These are phyloP conservation scores for Syngnathus typhle DNA, from an alignment of 2,113 vertebrate genomes.

Conservation along the genomic window DNA sequence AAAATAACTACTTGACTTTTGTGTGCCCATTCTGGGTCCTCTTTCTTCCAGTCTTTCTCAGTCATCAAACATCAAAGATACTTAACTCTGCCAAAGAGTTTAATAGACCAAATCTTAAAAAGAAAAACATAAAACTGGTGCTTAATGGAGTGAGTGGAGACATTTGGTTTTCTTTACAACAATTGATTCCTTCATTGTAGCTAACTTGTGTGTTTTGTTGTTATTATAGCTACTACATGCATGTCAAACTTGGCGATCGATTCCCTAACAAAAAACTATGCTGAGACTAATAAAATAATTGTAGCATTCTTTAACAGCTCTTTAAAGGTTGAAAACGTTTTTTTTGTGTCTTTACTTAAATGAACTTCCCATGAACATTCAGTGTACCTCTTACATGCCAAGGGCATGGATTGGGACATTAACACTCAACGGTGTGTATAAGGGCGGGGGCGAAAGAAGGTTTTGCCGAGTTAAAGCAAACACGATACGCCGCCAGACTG, in stretches of 20 bases:
- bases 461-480: conserved; percentile 32
- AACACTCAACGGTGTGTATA: conserved; percentile 22
- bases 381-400: conserved; percentile 26
- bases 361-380: conserved; percentile 31
- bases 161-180: background rate
- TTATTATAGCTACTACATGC: too few species aligned
- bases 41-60: background rate
- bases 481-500: conserved; percentile 39
- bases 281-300: background rate
- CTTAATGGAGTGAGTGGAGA: background rate
- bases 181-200: background rate
- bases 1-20: background rate
- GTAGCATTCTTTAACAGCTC: background rate
- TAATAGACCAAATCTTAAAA: background rate
- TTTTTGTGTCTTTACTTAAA: conserved; percentile 23
- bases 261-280: background rate
- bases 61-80: background rate
- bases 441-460: conserved; percentile 1
- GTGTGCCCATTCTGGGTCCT: background rate
- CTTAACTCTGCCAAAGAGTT: background rate
- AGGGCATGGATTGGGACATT: conserved; percentile 33
- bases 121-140: background rate
- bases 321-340: conserved; percentile 15
- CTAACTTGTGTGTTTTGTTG: too few species aligned
- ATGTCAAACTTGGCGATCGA: background rate